A percentile compares a stretch with the other conserved stretches of the same genome.
These are phyloP conservation scores for Timema podura DNA, from an alignment of 2,888 invertebrate genomes.

Conservation along the genomic window DNA sequence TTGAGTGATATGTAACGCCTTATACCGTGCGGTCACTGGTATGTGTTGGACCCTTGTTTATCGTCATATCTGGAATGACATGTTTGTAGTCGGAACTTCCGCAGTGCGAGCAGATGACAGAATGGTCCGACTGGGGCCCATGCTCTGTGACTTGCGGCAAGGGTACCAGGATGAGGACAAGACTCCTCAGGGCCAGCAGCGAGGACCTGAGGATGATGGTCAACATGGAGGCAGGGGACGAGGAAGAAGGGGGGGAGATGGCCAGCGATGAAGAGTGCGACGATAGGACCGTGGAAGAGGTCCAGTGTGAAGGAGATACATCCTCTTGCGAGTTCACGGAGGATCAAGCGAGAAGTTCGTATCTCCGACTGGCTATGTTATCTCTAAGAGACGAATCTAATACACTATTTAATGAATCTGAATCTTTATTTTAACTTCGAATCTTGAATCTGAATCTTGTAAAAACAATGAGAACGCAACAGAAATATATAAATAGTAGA, in stretches of 20 bases:
- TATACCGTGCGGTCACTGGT: no score
- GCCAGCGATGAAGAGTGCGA: conserved; percentile 43
- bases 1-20: no score
- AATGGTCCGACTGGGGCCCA: conserved; percentile 79
- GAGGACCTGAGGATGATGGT: conserved; percentile 25
- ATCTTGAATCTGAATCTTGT: no score
- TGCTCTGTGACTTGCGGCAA: conserved; percentile 77
- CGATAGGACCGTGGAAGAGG: conserved; percentile 50
- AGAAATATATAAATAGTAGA: no score
- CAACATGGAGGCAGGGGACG: conserved; percentile 10
- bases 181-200: conserved; percentile 41
- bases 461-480: no score
- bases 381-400: no score
- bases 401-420: no score
- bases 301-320: conserved; percentile 46
- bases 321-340: conserved; percentile 40
- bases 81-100: no score
- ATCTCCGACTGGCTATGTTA: background rate
- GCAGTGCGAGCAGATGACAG: conserved; percentile 58
- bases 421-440: no score
- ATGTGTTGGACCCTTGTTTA: no score
- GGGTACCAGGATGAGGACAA: conserved; percentile 60
- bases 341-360: conserved; percentile 41
- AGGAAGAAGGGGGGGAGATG: conserved; percentile 19
- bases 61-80: no score